These are phyloP conservation scores for Ectemnius continuus DNA, from an alignment of 2,888 invertebrate species.

Conservation along the genomic window DNA sequence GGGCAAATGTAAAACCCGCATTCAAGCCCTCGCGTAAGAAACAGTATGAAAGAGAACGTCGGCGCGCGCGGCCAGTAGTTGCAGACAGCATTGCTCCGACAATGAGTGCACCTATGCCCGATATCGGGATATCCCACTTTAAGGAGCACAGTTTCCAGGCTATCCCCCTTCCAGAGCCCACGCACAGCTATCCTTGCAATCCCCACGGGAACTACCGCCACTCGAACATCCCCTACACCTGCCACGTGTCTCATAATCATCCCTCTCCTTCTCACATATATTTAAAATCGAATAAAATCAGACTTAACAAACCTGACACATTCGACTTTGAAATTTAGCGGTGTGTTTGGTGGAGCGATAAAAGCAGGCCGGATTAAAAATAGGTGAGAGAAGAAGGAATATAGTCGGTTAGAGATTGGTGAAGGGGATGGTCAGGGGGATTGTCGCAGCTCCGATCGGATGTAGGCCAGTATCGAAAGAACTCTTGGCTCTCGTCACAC, in stretches of 20 bases:
- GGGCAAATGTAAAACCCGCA: background rate
- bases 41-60: slow-evolving; percentile 11
- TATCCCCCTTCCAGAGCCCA: background rate
- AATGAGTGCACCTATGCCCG: slow-evolving; percentile 43
- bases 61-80: slow-evolving; percentile 38
- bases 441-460: slow-evolving; percentile 47
- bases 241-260: too few species aligned
- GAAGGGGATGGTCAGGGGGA: slow-evolving; percentile 26
- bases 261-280: too few species aligned
- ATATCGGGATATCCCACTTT: slow-evolving; percentile 70
- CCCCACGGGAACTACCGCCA: too few species aligned
- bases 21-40: background rate
- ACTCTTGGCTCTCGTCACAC: slow-evolving; percentile 60
- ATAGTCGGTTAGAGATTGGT: slow-evolving; percentile 42
- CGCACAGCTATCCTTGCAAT: too few species aligned
- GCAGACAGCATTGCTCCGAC: slow-evolving; percentile 30
- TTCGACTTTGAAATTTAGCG: too few species aligned
- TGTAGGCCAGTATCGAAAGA: slow-evolving; percentile 60
- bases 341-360: background rate
- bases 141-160: slow-evolving; percentile 53
- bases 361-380: slow-evolving; percentile 35
- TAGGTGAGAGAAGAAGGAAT: slow-evolving; percentile 44
- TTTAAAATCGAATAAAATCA: too few species aligned
- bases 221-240: too few species aligned
- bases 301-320: too few species aligned